A percentile compares a stretch with the other conserved stretches of the same genome.
Evolutionary conservation across 2,113 vertebrate species (phyloP).

Genomic region (Rhombomys opimus): DNA sequence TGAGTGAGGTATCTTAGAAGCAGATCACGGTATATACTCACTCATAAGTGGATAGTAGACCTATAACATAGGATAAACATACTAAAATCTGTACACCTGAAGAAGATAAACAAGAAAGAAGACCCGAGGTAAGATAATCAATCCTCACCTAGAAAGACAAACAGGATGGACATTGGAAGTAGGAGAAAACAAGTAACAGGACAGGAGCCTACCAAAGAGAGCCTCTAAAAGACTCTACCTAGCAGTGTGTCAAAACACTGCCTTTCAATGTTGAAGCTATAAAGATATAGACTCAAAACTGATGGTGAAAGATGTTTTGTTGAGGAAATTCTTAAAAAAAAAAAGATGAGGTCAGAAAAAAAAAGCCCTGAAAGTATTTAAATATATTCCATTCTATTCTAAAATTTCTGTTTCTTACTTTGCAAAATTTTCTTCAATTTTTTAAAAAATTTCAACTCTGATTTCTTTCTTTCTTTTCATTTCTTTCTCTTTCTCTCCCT

Average conservation of each 20-base stretch:
- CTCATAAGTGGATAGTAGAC: too few species aligned
- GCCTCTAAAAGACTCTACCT: too few species aligned
- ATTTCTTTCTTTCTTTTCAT: not conserved
- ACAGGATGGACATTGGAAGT: too few species aligned
- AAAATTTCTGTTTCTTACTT: not conserved
- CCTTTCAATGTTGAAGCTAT: not conserved
- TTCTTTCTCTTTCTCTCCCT: not conserved
- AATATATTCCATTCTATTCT: not conserved
- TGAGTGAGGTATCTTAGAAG: too few species aligned
- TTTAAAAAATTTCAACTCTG: constrained; percentile 29
- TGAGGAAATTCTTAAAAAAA: not conserved
- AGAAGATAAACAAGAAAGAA: too few species aligned
- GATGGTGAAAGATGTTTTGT: not conserved
- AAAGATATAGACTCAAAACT: constrained; percentile 16
- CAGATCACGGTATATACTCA: too few species aligned
- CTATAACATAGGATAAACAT: too few species aligned
- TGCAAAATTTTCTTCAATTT: not conserved
- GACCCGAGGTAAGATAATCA: too few species aligned
- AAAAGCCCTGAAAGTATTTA: not conserved
- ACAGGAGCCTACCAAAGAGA: too few species aligned
- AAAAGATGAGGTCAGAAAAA: not conserved
- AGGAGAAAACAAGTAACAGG: too few species aligned
- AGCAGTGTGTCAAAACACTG: not conserved
- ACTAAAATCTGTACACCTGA: too few species aligned
- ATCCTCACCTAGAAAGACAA: too few species aligned